Percentiles rank a stretch among this genome's conserved stretches.
Conservation (phyloP, 2,113 vertebrate genomes). For the Carettochelys insculpta region DNA sequence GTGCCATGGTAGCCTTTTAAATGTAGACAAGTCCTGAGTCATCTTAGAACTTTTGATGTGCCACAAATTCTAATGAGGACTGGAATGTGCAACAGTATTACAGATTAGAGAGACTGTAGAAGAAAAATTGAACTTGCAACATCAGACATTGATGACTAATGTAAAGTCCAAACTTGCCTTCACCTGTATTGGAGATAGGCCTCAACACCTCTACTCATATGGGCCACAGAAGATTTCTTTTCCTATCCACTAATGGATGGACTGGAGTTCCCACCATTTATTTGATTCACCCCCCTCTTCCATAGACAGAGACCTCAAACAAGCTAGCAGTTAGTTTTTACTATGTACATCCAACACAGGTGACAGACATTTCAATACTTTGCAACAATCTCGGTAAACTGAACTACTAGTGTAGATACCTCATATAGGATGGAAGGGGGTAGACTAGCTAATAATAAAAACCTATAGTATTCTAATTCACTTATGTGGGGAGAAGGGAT, state of each 20-base stretch:
- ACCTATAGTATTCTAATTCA: not conserved
- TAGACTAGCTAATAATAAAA: not conserved
- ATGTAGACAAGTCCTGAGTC: not conserved
- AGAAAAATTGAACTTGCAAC: not conserved
- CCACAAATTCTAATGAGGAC: not conserved
- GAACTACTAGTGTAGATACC: not conserved
- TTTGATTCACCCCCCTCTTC: not conserved
- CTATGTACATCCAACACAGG: not conserved
- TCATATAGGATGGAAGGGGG: not conserved
- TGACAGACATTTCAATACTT: not conserved
- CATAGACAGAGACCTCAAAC: not conserved
- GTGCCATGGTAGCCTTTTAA: not conserved
- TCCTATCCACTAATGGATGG: not conserved
- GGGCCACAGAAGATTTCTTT: not conserved
- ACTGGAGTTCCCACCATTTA: not conserved
- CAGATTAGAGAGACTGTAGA: rapidly evolving
- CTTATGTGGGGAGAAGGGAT: not conserved
- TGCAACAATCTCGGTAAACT: not conserved
- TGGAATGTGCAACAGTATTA: not conserved
- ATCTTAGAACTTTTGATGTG: not conserved
- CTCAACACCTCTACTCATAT: rapidly evolving
- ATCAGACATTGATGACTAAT: not conserved
- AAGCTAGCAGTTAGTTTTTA: not conserved
- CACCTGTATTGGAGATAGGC: not conserved
- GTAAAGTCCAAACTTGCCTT: not conserved